These are phyloP conservation scores for Athrips mouffetella DNA, from an alignment of 2,888 invertebrate species.

Conservation along the genomic window DNA sequence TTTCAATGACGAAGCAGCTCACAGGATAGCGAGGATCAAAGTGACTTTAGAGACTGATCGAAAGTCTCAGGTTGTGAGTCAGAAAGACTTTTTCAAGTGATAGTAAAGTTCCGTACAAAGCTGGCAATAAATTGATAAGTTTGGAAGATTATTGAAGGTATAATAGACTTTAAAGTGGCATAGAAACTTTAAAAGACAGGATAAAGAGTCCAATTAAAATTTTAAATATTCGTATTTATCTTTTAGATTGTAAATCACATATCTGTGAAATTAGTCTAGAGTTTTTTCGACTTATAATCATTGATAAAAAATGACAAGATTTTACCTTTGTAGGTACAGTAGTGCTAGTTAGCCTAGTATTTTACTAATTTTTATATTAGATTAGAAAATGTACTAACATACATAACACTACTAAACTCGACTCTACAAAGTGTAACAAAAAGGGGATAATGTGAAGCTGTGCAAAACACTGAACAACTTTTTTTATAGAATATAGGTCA, in stretches of 20 bases:
- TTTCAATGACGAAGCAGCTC: conserved; percentile 59
- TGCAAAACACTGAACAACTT: no score
- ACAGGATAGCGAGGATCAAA: conserved; percentile 34
- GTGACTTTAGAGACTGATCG: conserved; percentile 32
- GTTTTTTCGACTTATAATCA: conserved; percentile 20
- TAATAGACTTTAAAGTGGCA: conserved; percentile 15
- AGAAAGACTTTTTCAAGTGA: conserved; percentile 22
- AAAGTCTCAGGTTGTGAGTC: conserved; percentile 17
- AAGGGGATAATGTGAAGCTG: no score
- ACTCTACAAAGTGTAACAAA: conserved; percentile 7
- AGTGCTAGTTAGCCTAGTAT: conserved; percentile 24
- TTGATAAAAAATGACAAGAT: conserved; percentile 19
- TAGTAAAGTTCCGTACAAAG: conserved; percentile 26
- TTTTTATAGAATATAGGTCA: no score
- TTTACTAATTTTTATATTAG: conserved; percentile 41
- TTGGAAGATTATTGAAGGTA: conserved; percentile 19
- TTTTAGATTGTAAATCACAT: conserved; percentile 26
- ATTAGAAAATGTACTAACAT: conserved; percentile 46
- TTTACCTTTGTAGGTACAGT: conserved; percentile 10
- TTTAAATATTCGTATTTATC: conserved; percentile 20
- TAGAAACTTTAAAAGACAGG: conserved; percentile 12
- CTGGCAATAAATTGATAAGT: conserved; percentile 29
- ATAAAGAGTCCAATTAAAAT: conserved; percentile 3
- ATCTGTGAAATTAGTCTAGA: conserved; percentile 31
- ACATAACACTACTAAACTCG: conserved; percentile 16